These are phyloP conservation scores for Gnatocerus cornutus DNA, from an alignment of 2,888 invertebrate genomes.

Conservation along the genomic window DNA sequence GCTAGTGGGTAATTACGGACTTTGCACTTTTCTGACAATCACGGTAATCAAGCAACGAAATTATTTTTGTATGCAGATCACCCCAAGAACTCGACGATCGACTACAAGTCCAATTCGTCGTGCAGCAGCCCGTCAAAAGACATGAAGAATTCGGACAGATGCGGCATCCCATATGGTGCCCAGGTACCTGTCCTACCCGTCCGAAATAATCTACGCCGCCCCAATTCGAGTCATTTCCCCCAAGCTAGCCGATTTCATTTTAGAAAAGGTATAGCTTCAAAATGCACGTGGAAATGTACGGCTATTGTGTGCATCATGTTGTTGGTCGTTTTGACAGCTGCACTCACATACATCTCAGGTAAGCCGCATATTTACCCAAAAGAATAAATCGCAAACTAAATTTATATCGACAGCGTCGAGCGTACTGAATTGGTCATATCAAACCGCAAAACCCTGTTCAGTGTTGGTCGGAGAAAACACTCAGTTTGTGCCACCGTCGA, in stretches of 20 bases:
- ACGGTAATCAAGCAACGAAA: constrained; percentile 30
- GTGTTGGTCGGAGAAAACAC: constrained; percentile 87
- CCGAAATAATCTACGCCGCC: constrained; percentile 80
- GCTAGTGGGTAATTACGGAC: constrained; percentile 34
- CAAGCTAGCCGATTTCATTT: constrained; percentile 87
- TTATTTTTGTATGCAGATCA: constrained; percentile 77
- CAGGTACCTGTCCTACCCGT: constrained; percentile 83
- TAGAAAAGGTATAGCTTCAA: constrained; percentile 88
- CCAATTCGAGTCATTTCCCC: constrained; percentile 83
- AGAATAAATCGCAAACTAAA: constrained; percentile 51
- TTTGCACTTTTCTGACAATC: constrained; percentile 39
- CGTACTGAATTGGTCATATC: constrained; percentile 89
- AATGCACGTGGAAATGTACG: constrained; percentile 94
- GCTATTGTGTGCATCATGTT: constrained; percentile 91
- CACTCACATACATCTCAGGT: constrained; percentile 92
- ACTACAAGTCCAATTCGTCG: constrained; percentile 88
- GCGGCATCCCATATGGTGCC: constrained; percentile 65
- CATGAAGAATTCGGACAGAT: constrained; percentile 76
- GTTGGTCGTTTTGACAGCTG: constrained; percentile 86
- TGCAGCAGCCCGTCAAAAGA: constrained; percentile 91
- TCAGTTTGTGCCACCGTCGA: constrained; percentile 80
- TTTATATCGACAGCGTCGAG: constrained; percentile 79
- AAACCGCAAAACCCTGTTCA: constrained; percentile 87
- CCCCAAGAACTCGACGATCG: constrained; percentile 90
- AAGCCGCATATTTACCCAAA: constrained; percentile 61